Percentiles rank a stretch among this genome's conserved stretches.
These are phyloP conservation scores for Melolontha melolontha DNA, from an alignment of 2,888 invertebrate species.

Conservation along the genomic window DNA sequence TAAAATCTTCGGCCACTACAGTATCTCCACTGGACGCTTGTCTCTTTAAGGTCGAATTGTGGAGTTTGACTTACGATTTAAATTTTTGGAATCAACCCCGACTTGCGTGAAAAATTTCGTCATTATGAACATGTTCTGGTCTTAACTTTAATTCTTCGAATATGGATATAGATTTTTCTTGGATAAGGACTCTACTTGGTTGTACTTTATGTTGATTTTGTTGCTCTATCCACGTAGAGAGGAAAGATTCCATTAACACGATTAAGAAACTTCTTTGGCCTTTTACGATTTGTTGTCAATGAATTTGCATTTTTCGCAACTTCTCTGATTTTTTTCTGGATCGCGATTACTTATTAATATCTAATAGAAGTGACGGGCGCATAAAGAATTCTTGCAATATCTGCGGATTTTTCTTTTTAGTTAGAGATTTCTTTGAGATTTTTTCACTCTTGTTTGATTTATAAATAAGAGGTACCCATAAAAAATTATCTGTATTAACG, in stretches of 20 bases:
- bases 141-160: too few relatives aligned
- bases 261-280: too few relatives aligned
- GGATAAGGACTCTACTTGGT: slow-evolving; percentile 17
- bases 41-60: too few relatives aligned
- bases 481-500: slow-evolving; percentile 29
- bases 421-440: slow-evolving; percentile 21
- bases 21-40: too few relatives aligned
- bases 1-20: slow-evolving; percentile 3
- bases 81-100: slow-evolving; percentile 28
- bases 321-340: too few relatives aligned
- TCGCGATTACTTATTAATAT: slow-evolving; percentile 2
- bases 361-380: slow-evolving; percentile 19
- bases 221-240: too few relatives aligned
- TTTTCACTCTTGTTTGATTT: slow-evolving; percentile 25
- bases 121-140: too few relatives aligned
- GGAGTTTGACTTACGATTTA: slow-evolving; percentile 24
- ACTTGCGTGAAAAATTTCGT: too few relatives aligned
- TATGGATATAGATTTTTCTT: slow-evolving; percentile 15
- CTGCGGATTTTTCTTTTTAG: slow-evolving; percentile 6
- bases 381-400: slow-evolving; percentile 29
- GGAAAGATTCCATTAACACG: too few relatives aligned
- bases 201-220: slow-evolving; percentile 18
- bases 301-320: too few relatives aligned
- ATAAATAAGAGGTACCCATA: slow-evolving; percentile 22
- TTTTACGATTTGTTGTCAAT: too few relatives aligned